These are phyloP conservation scores for Pelvicachromis taeniatus DNA, from an alignment of 2,113 vertebrate species.

Conservation along the genomic window DNA sequence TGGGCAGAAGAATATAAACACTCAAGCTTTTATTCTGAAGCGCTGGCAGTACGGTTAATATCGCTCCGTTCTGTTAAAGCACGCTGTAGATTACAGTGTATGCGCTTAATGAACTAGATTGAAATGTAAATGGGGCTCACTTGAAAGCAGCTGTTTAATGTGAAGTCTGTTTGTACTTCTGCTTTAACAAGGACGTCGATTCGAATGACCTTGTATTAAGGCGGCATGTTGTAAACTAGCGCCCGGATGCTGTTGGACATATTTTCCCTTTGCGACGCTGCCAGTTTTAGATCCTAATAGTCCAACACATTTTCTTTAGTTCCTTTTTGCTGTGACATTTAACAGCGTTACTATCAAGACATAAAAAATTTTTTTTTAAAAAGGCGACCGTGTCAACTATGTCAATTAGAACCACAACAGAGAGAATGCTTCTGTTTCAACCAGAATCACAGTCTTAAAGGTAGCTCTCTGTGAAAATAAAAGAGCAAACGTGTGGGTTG, in stretches of 20 bases:
- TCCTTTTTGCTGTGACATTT: constrained; percentile 7
- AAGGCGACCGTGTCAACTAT: not conserved
- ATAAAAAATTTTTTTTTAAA: no score
- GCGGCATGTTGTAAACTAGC: not conserved
- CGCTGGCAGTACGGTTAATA: not conserved
- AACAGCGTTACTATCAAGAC: not conserved
- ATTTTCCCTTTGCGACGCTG: not conserved
- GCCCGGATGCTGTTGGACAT: not conserved
- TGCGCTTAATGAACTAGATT: constrained; percentile 45
- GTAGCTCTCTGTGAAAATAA: constrained; percentile 14
- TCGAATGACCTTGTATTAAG: constrained; percentile 26
- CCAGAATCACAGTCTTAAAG: constrained; percentile 21
- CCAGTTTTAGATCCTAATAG: not conserved
- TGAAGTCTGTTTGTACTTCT: constrained; percentile 40
- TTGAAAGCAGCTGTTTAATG: constrained; percentile 57
- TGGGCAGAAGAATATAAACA: not conserved
- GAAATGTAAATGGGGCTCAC: constrained; percentile 54
- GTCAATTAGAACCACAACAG: constrained; percentile 10
- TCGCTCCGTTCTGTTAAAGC: not conserved
- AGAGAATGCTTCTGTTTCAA: constrained; percentile 6
- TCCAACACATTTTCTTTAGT: not conserved
- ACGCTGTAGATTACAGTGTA: constrained; percentile 21
- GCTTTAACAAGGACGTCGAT: constrained; percentile 35
- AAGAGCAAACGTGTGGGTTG: constrained; percentile 30
- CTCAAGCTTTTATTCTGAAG: not conserved